These are phyloP conservation scores for Antechinus flavipes DNA, from an alignment of 2,113 vertebrate species.

Conservation along the genomic window DNA sequence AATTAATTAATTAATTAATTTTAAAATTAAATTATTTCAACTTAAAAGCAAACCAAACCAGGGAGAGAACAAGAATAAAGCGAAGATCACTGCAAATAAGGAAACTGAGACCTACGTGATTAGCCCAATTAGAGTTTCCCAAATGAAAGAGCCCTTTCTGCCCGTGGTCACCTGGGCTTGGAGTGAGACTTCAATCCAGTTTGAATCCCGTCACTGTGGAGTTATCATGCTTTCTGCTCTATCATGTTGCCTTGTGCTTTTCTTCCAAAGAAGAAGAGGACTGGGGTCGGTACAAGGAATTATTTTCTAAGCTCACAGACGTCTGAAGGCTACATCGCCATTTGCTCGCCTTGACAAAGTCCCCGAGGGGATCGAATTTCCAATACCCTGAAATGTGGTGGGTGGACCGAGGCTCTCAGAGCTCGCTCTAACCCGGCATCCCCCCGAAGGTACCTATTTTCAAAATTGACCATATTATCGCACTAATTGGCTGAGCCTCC, in stretches of 20 bases:
- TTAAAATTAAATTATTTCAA: too few relatives aligned
- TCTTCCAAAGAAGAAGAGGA: not conserved
- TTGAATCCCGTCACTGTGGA: not conserved
- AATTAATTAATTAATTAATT: too few relatives aligned
- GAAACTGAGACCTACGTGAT: not conserved
- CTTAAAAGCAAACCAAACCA: too few relatives aligned
- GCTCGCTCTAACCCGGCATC: constrained; percentile 68
- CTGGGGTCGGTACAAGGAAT: not conserved
- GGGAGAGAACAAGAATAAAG: too few relatives aligned
- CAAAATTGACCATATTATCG: constrained; percentile 76
- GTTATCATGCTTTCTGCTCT: not conserved
- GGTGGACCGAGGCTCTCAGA: constrained; percentile 70
- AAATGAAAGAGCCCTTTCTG: not conserved
- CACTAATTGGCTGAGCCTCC: constrained; percentile 79
- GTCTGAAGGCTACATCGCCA: not conserved
- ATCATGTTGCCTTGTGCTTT: not conserved
- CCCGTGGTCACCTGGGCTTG: not conserved
- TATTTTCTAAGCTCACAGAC: constrained; percentile 69
- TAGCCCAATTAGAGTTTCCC: not conserved
- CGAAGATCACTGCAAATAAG: not conserved
- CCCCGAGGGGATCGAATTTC: constrained; percentile 65
- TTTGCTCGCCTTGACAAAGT: constrained; percentile 41
- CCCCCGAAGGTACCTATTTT: constrained; percentile 76
- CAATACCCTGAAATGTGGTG: constrained; percentile 59
- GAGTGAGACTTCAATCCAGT: not conserved